Evolutionary conservation across 2,113 vertebrate species (phyloP).

Genomic region (Cryptomyrus ogoouensis): DNA sequence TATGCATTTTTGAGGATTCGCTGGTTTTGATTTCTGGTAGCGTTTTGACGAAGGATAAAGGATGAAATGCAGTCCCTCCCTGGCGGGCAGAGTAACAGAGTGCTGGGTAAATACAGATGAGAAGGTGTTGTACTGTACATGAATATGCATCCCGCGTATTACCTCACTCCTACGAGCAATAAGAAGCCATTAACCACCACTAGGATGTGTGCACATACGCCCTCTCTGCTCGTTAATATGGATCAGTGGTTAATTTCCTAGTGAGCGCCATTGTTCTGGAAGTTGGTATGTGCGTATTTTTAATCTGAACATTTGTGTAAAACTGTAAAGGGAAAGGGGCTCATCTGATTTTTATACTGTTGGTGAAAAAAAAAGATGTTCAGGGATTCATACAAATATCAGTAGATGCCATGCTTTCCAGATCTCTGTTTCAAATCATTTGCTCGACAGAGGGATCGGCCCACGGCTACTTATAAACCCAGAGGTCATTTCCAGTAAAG

Average conservation of each 20-base stretch:
- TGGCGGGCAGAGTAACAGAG: slow-evolving; percentile 26
- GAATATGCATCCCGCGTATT: not conserved
- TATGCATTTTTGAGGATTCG: slow-evolving; percentile 46
- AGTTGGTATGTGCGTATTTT: not conserved
- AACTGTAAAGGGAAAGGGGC: slow-evolving; percentile 11
- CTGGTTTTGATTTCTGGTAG: slow-evolving; percentile 35
- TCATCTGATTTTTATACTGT: slow-evolving; percentile 8
- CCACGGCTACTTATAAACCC: not conserved
- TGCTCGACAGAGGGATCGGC: not conserved
- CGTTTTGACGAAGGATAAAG: slow-evolving; percentile 34
- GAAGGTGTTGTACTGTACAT: not conserved
- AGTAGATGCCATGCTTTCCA: not conserved
- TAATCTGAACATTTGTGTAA: not conserved
- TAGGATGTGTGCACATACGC: not conserved
- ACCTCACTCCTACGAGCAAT: slow-evolving; percentile 17
- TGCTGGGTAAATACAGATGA: not conserved
- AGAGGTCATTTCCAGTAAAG: not conserved
- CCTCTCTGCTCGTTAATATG: not conserved
- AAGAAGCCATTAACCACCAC: slow-evolving; percentile 5
- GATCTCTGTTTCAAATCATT: not conserved
- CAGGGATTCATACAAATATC: slow-evolving; percentile 9
- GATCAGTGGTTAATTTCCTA: slow-evolving; percentile 3
- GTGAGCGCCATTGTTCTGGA: not conserved
- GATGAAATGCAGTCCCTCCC: slow-evolving; percentile 35
- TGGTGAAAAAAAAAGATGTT: slow-evolving; percentile 3